A percentile compares a stretch with the other conserved stretches of the same genome.
Conservation (phyloP, 2,888 invertebrate genomes). For the Cremastinae sp. region DNA sequence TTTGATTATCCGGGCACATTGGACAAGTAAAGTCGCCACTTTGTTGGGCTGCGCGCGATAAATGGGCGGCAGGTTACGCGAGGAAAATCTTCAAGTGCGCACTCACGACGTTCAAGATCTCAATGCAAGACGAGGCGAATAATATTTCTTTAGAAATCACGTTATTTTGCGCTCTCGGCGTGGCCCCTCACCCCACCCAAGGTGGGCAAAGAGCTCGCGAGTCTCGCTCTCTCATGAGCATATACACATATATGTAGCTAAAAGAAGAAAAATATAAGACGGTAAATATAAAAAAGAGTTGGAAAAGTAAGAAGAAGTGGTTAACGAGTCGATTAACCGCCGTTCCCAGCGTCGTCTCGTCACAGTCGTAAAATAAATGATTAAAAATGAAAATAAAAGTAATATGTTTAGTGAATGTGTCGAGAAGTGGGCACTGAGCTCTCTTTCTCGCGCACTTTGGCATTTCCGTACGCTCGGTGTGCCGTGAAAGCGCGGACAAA, state of each 20-base stretch:
- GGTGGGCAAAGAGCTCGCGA: background rate
- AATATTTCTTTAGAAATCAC: slow-evolving; percentile 41
- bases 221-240: slow-evolving; percentile 22
- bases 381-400: slow-evolving; percentile 38
- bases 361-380: slow-evolving; percentile 53
- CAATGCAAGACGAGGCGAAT: slow-evolving; percentile 37
- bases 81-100: slow-evolving; percentile 22
- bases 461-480: slow-evolving; percentile 16
- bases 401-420: too few species aligned
- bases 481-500: slow-evolving; percentile 48
- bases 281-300: slow-evolving; percentile 18
- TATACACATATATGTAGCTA: slow-evolving; percentile 4
- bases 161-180: background rate
- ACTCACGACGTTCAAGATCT: slow-evolving; percentile 13
- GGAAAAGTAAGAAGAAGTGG: slow-evolving; percentile 52
- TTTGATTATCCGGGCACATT: background rate
- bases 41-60: background rate
- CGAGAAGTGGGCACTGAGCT: slow-evolving; percentile 56
- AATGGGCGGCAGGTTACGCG: too few species aligned
- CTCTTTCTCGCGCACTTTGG: slow-evolving; percentile 3
- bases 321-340: slow-evolving; percentile 63
- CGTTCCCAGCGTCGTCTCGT: slow-evolving; percentile 32
- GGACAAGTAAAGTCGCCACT: background rate
- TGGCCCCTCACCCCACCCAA: too few species aligned
- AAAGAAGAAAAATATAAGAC: slow-evolving; percentile 40